These are phyloP conservation scores for Anarsia innoxiella DNA, from an alignment of 2,888 invertebrate genomes.

Conservation along the genomic window DNA sequence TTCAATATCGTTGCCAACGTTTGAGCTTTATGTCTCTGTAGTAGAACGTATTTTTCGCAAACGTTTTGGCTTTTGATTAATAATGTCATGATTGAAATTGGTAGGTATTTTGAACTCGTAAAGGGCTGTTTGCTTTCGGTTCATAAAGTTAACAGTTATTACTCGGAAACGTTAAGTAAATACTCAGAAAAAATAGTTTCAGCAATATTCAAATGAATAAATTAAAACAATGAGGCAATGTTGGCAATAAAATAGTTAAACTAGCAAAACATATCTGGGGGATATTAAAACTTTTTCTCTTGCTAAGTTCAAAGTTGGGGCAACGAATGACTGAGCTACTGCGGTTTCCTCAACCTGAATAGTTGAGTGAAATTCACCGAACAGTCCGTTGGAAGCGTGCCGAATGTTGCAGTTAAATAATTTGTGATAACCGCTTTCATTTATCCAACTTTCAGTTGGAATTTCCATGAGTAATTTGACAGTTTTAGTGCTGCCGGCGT, in stretches of 20 bases:
- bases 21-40: too few relatives aligned
- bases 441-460: conserved; percentile 54
- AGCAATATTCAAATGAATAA: too few relatives aligned
- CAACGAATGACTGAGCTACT: conserved; percentile 55
- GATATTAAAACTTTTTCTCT: conserved; percentile 31
- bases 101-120: too few relatives aligned
- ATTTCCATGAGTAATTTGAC: conserved; percentile 45
- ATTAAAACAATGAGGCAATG: conserved; percentile 1
- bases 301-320: conserved; percentile 41
- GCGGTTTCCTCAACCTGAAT: conserved; percentile 66
- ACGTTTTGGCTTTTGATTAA: too few relatives aligned
- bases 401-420: conserved; percentile 67
- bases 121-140: too few relatives aligned
- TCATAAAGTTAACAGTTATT: too few relatives aligned
- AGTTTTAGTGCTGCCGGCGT: too few relatives aligned
- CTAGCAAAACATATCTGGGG: conserved; percentile 18
- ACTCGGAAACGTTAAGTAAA: too few relatives aligned
- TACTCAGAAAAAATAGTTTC: too few relatives aligned
- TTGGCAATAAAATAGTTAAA: conserved; percentile 5
- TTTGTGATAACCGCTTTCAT: conserved; percentile 66
- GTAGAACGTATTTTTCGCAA: too few relatives aligned
- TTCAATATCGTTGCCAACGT: conserved; percentile 16
- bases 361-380: conserved; percentile 61
- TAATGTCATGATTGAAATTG: too few relatives aligned
- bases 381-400: conserved; percentile 58